Conservation (phyloP, 2,888 invertebrate genomes). For the Pristionchus mayeri region DNA sequence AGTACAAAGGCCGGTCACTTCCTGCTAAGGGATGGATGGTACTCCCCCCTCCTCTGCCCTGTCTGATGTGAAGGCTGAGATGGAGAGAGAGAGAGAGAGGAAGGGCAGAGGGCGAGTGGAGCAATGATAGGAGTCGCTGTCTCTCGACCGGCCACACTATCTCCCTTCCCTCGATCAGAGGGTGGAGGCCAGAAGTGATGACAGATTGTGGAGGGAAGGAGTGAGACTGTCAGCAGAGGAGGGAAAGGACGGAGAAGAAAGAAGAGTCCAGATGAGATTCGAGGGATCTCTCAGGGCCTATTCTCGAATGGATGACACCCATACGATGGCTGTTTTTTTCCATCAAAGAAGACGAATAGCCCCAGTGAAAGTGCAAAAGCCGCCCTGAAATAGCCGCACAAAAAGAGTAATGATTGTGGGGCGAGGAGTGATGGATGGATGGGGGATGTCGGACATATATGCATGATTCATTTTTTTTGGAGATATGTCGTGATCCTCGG, state of each 20-base stretch:
- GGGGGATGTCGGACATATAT: not conserved
- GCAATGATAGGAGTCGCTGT: not conserved
- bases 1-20: constrained; percentile 26
- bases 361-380: not conserved
- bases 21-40: constrained; percentile 30
- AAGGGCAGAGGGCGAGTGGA: not conserved
- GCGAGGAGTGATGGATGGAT: not conserved
- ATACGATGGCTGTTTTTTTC: no score
- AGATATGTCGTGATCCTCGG: not conserved
- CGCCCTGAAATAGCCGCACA: not conserved
- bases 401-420: not conserved
- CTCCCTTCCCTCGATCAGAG: constrained; percentile 7
- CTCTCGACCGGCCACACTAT: not conserved
- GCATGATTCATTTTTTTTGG: not conserved
- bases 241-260: not conserved
- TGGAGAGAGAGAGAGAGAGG: not conserved
- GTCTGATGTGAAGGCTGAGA: not conserved
- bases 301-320: not conserved
- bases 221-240: constrained; percentile 9
- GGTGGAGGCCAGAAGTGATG: constrained; percentile 32
- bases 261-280: not conserved
- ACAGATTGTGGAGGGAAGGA: constrained; percentile 16
- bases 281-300: constrained; percentile 1
- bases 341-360: not conserved
- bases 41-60: not conserved